These are phyloP conservation scores for Hydropsyche betteni DNA, from an alignment of 2,888 invertebrate species.

Conservation along the genomic window DNA sequence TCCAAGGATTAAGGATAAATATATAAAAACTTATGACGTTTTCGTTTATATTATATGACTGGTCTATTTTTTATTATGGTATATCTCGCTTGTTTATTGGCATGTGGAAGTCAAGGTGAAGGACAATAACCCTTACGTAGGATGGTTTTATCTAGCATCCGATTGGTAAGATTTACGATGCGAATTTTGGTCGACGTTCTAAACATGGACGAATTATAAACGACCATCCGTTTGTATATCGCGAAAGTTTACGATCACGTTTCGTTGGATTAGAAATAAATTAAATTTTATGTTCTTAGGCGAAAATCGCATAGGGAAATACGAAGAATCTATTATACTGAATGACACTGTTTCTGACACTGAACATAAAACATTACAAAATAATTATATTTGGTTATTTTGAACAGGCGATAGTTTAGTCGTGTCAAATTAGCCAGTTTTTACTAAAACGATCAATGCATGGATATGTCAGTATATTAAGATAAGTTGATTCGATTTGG, in stretches of 20 bases:
- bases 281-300: no score
- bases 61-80: not conserved
- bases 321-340: no score
- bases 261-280: not conserved
- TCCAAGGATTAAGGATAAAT: not conserved
- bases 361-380: no score
- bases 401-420: no score
- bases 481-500: no score
- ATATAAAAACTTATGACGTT: not conserved
- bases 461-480: no score
- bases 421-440: no score
- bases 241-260: conserved; percentile 17
- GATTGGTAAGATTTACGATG: conserved; percentile 21
- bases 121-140: conserved; percentile 19
- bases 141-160: conserved; percentile 17
- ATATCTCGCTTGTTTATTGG: not conserved
- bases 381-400: no score
- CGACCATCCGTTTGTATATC: not conserved
- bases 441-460: no score
- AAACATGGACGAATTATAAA: conserved; percentile 2
- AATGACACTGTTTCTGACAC: no score
- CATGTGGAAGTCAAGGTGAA: not conserved
- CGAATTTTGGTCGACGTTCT: conserved; percentile 1
- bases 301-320: no score
- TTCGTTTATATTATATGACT: not conserved